A percentile compares a stretch with the other conserved stretches of the same genome.
phyloP scores from a whole-genome alignment of 2,888 invertebrate genomes.

The Ariolimax columbianus region DNA sequence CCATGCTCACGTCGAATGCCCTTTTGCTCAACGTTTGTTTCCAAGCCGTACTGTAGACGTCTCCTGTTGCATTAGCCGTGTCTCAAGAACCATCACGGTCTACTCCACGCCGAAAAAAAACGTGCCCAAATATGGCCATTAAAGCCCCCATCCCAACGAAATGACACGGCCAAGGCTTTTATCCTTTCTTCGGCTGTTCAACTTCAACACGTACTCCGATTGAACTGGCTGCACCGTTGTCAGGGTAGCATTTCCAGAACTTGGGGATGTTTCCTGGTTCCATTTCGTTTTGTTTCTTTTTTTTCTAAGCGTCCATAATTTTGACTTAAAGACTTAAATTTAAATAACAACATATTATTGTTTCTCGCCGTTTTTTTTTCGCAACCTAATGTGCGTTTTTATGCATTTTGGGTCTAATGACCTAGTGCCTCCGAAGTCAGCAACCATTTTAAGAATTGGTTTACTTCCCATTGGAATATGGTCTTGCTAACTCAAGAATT shows the following conservation, averaged over 20 bases:
- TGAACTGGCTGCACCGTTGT: conserved; percentile 1
- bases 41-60: background rate
- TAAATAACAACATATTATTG: too few relatives aligned
- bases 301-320: background rate
- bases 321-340: too few relatives aligned
- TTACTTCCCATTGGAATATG: too few relatives aligned
- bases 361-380: too few relatives aligned
- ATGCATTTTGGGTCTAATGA: too few relatives aligned
- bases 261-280: background rate
- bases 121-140: conserved; percentile 23
- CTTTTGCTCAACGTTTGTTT: background rate
- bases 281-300: background rate
- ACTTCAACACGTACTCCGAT: background rate
- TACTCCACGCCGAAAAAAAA: conserved; percentile 13
- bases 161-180: conserved; percentile 15
- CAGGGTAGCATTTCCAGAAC: background rate
- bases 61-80: conserved; percentile 10
- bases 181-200: background rate
- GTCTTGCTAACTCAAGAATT: too few relatives aligned
- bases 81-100: conserved; percentile 3
- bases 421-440: too few relatives aligned
- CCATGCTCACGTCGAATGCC: background rate
- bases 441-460: too few relatives aligned
- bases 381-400: too few relatives aligned
- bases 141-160: background rate